Percentiles rank a stretch among this genome's conserved stretches.
phyloP scores from a whole-genome alignment of 2,113 vertebrate species.

The Orthonyx spaldingii region DNA sequence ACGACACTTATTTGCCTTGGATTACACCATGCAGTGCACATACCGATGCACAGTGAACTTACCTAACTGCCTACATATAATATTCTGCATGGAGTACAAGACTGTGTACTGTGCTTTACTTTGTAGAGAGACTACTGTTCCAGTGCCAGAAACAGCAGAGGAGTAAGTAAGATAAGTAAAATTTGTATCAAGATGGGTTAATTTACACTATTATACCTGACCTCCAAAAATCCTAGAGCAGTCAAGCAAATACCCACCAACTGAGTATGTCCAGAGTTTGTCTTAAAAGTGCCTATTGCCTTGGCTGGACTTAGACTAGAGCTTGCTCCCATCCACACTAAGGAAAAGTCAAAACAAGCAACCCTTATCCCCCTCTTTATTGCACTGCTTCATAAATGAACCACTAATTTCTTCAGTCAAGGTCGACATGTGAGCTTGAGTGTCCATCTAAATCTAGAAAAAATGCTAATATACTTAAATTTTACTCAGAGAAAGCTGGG shows the following conservation, averaged over 20 bases:
- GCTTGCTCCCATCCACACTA: background rate
- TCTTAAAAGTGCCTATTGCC: background rate
- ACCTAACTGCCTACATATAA: background rate
- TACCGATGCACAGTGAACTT: background rate
- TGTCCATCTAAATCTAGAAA: background rate
- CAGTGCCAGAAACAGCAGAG: background rate
- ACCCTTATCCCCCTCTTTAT: accelerated
- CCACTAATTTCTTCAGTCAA: background rate
- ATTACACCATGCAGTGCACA: accelerated
- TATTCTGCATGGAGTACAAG: accelerated
- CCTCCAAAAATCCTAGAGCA: background rate
- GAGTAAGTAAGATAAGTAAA: background rate
- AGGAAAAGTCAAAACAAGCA: background rate
- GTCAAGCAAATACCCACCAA: background rate
- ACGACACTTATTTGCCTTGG: background rate
- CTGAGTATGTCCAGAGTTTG: background rate
- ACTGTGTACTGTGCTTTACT: background rate
- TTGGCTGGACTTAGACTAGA: background rate
- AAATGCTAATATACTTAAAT: background rate
- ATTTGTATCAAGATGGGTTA: background rate
- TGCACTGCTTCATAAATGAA: background rate
- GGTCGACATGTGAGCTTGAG: background rate
- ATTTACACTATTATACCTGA: background rate
- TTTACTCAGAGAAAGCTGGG: background rate
- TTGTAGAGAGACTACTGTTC: background rate